Base-by-base conservation (phyloP, 2,888 invertebrate species). In the Drosophila merina region DNA sequence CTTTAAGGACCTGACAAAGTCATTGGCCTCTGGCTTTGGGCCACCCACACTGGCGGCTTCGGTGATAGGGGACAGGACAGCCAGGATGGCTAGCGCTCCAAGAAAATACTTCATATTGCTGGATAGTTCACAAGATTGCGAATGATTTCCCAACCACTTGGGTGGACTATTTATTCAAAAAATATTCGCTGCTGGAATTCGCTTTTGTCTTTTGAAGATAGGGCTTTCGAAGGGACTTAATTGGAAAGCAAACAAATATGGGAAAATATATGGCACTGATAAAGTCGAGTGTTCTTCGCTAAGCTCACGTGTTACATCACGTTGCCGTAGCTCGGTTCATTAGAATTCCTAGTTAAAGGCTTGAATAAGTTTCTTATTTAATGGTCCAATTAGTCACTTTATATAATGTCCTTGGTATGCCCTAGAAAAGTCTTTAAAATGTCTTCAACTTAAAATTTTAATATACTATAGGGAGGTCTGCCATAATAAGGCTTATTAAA, bases 101-200 rank as follows among this genome's bases (percentile, higher is more conserved):
- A 74, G 8, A 7, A 52, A 42, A 38, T 56, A 71, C 51, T 62
- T 76, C 83, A 84, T 82, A 20, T 75, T 72, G 31, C 52, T 78
- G 3, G 47, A 31, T 59, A 57, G 64, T 69, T 74, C 8, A 67
- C 66, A 48, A 28, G 9, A 56, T 74, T 50, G 52, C 63, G 75
- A 84, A 76, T 82, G 78, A 51, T 64, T 78, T 70, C 44, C 68
- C 60, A 57, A 30, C 38, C n/a, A 62, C 52, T 57, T 51, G 20
- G 52, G 8, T 14, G 54, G 69, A 3, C 72, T 83, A 75, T 81
- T 81, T 81, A 81, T 81, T 72, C 14, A 52, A 70, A 79, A 69
- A 36, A 55, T 60, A 42, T 57, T 48, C 31, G 14, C 47, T 14
- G 40, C n/a, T 36, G 14, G 5, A 14, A 40, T 33, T 10, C 30